Evolutionary conservation across 2,113 vertebrate species (phyloP).

Genomic region (Ailurus styani): DNA sequence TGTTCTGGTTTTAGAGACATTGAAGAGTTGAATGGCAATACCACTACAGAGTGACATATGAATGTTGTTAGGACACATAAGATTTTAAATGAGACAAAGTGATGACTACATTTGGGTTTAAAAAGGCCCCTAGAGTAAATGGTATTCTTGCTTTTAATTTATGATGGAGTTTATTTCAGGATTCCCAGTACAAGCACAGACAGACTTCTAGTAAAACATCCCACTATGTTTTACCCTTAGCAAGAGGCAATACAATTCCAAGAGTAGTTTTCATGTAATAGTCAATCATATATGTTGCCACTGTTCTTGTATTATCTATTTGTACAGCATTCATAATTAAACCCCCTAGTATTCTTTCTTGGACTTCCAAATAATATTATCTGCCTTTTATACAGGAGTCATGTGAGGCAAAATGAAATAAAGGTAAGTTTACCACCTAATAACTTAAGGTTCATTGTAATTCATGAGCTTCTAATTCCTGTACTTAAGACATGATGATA

Average conservation of each 20-base stretch:
- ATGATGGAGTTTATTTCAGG: neutral
- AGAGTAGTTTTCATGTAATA: neutral
- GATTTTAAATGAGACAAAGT: neutral
- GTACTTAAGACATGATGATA: neutral
- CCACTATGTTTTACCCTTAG: neutral
- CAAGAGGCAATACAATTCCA: neutral
- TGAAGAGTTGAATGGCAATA: neutral
- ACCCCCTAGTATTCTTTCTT: neutral
- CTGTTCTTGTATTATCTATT: neutral
- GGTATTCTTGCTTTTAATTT: neutral
- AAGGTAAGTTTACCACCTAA: neutral
- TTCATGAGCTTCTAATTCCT: conserved; percentile 37
- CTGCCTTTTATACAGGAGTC: conserved; percentile 26
- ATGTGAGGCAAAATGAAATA: conserved; percentile 1
- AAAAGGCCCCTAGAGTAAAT: neutral
- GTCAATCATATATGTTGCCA: neutral
- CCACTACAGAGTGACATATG: neutral
- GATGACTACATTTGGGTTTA: neutral
- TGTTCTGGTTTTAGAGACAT: neutral
- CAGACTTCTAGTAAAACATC: neutral
- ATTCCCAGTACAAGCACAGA: neutral
- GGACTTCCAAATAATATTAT: neutral
- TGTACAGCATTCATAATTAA: neutral
- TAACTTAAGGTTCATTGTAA: conserved; percentile 5
- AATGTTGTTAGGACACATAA: neutral